Evolutionary conservation across 2,113 vertebrate species (phyloP).

Genomic region (Nestor notabilis): DNA sequence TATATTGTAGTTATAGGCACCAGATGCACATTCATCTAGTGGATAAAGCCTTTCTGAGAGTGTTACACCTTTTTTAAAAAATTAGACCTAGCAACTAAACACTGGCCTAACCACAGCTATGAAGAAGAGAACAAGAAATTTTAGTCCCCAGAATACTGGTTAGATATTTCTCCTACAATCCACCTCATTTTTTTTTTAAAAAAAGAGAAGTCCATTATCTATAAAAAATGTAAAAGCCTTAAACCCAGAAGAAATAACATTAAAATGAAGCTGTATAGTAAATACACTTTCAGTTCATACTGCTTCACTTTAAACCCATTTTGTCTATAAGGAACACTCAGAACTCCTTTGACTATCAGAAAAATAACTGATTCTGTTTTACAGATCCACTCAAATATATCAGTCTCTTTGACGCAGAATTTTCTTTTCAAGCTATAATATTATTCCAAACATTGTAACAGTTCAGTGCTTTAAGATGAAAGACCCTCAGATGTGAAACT

Average conservation of each 20-base stretch:
- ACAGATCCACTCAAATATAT: background rate
- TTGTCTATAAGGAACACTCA: background rate
- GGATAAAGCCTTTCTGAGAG: background rate
- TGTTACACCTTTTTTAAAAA: fast-evolving
- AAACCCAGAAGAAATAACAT: background rate
- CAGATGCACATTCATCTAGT: background rate
- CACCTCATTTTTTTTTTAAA: background rate
- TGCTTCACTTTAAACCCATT: background rate
- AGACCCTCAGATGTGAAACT: background rate
- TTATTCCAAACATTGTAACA: background rate
- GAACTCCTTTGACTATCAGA: background rate
- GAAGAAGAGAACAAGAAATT: background rate
- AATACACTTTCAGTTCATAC: background rate
- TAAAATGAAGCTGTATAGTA: background rate
- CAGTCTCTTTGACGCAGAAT: background rate
- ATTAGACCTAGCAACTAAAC: background rate
- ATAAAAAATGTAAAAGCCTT: background rate
- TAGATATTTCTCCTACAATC: background rate
- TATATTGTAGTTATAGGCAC: background rate
- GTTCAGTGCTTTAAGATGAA: background rate
- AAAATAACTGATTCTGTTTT: background rate
- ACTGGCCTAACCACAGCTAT: background rate
- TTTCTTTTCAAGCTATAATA: background rate
- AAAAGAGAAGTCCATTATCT: background rate
- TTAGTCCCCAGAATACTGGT: background rate